Conservation (phyloP, 2,888 invertebrate species). For the Orthosia gracilis region DNA sequence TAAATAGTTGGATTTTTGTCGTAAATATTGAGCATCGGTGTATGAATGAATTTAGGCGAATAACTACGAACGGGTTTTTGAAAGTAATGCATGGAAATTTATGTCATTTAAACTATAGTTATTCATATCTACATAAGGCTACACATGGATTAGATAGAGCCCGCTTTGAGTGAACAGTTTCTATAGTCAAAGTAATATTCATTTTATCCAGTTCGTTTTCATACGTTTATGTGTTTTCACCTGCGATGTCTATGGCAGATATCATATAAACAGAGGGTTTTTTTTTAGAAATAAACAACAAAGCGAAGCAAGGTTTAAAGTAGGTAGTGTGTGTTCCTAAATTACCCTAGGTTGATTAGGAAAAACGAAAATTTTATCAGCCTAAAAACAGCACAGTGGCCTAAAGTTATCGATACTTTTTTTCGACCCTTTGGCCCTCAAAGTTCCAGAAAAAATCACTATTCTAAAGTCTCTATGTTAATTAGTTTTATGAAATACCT, state of each 20-base stretch:
- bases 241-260: background rate
- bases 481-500: background rate
- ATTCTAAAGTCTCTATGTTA: background rate
- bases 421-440: background rate
- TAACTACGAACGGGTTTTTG: background rate
- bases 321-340: no score
- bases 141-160: background rate
- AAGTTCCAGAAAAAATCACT: background rate
- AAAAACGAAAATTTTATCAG: no score
- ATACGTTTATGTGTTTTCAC: no score
- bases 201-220: no score
- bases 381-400: background rate
- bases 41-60: slow-evolving; percentile 7
- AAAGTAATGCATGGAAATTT: background rate
- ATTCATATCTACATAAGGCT: background rate
- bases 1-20: slow-evolving; percentile 13
- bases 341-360: no score
- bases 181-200: no score
- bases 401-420: background rate
- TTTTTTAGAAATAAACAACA: no score
- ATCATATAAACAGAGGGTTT: no score
- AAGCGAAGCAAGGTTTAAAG: no score
- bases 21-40: slow-evolving; percentile 19
- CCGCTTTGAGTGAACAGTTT: background rate
- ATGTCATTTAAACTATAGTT: background rate